These are phyloP conservation scores for Corythoichthys intestinalis DNA, from an alignment of 2,113 vertebrate species.

Conservation along the genomic window DNA sequence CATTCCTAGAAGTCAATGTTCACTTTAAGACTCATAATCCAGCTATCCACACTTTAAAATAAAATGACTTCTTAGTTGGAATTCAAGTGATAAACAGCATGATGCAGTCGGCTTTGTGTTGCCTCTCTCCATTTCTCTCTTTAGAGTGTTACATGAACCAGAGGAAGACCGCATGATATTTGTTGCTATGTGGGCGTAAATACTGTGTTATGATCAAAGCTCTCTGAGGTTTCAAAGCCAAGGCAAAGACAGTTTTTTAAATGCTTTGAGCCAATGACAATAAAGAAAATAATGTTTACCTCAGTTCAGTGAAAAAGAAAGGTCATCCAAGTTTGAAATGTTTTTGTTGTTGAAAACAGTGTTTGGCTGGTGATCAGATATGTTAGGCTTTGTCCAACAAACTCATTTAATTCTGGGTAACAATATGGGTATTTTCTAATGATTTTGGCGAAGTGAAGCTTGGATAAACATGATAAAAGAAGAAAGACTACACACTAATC, in stretches of 20 bases:
- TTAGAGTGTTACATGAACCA: neutral
- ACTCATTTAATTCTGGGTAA: neutral
- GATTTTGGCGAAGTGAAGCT: neutral
- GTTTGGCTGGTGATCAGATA: neutral
- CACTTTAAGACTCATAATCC: neutral
- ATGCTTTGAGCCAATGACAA: neutral
- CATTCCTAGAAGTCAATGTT: neutral
- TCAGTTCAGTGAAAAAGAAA: neutral
- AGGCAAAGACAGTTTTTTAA: neutral
- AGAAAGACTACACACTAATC: too few relatives aligned
- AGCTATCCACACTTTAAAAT: neutral
- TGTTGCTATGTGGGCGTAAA: neutral
- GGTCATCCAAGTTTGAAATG: neutral
- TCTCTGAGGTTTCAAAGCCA: neutral
- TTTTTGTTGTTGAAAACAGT: neutral
- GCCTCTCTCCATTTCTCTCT: neutral
- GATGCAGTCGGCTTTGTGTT: neutral
- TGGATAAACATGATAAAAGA: too few relatives aligned
- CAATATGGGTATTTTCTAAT: neutral
- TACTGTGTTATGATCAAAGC: neutral
- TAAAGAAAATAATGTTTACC: neutral
- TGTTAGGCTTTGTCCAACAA: neutral
- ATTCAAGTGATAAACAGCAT: neutral
- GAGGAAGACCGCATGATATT: neutral
- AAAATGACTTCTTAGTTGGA: neutral